phyloP scores from a whole-genome alignment of 2,888 invertebrate genomes.

The Phasia obesa region DNA sequence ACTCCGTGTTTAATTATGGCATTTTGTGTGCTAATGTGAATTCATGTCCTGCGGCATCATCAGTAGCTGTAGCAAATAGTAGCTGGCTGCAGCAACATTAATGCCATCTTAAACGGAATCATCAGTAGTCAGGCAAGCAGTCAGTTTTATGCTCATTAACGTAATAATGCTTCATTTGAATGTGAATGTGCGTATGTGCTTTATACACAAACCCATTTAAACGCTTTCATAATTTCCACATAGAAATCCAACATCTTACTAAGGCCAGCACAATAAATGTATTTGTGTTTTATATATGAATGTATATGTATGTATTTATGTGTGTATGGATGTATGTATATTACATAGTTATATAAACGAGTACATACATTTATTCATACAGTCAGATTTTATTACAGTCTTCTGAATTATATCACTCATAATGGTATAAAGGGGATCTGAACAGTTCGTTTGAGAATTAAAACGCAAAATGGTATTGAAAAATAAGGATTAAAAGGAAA shows the following conservation, averaged over 20 bases:
- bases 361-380: neutral
- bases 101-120: constrained; percentile 61
- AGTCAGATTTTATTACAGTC: constrained; percentile 58
- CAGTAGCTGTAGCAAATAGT: constrained; percentile 46
- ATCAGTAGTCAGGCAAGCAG: constrained; percentile 28
- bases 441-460: constrained; percentile 4
- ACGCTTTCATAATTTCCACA: constrained; percentile 54
- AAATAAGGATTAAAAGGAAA: no score
- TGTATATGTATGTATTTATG: no score
- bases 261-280: constrained; percentile 11
- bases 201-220: constrained; percentile 49
- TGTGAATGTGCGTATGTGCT: constrained; percentile 5
- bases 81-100: constrained; percentile 34
- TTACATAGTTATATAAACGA: neutral
- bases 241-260: constrained; percentile 54
- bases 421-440: neutral
- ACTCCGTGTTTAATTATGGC: constrained; percentile 78
- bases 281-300: no score
- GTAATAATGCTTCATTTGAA: constrained; percentile 60
- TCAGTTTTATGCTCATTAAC: constrained; percentile 68
- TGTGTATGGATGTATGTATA: no score
- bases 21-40: constrained; percentile 80
- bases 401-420: constrained; percentile 52
- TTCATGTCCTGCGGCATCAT: constrained; percentile 76
- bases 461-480: no score